Evolutionary conservation across 2,113 vertebrate genomes (phyloP), one percentile per base, ranked within the genome.

Genomic region (Malaclemys terrapin): DNA sequence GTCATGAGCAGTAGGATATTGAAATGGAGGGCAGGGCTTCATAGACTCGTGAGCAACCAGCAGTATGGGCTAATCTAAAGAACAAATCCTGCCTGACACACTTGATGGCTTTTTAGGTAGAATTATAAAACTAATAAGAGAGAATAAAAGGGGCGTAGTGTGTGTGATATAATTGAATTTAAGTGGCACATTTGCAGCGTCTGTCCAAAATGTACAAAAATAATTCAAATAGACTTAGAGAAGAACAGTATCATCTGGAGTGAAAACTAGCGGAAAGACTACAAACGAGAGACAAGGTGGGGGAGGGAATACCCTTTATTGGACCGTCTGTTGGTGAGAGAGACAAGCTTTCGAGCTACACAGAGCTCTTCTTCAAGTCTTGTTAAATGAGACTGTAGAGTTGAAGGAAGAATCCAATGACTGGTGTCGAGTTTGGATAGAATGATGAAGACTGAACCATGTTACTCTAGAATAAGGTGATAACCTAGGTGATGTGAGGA

Each of bases 61-160:
- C 50, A 62, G 20, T 0, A 0, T 35, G 13, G 22, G 25, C 31
- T 0, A 2, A 2, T 2, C 2, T 14, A 17, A 42, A 1, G 42
- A 42, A 84, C 35, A 50, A 9, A 17, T 49, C 8, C 57, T 62
- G 31, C 53, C 38, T 17, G 8, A 3, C 16, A 22, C 69, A 52
- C 35, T 87, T 50, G 3, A 7, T 4, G 65, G 45, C 50, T 78
- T 4, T 82, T n/a, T 25, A 80, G 62, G 84, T 72, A 38, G 2
- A 8, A 72, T 22, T 20, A 10, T 38, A 38, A 38, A 54, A 82
- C 24, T 45, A 59, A 38, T 38, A 38, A 38, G 38, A 38, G 65
- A 50, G 45, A 79, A 1, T 22, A 72, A 16, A 69, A 38, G 69
- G 22, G 20, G 4, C 8, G 1, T 12, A 5, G 65, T 10, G 10